Percentiles rank a stretch among this genome's conserved stretches.
phyloP scores from a whole-genome alignment of 2,888 invertebrate species.

The Polydesmus complanatus region DNA sequence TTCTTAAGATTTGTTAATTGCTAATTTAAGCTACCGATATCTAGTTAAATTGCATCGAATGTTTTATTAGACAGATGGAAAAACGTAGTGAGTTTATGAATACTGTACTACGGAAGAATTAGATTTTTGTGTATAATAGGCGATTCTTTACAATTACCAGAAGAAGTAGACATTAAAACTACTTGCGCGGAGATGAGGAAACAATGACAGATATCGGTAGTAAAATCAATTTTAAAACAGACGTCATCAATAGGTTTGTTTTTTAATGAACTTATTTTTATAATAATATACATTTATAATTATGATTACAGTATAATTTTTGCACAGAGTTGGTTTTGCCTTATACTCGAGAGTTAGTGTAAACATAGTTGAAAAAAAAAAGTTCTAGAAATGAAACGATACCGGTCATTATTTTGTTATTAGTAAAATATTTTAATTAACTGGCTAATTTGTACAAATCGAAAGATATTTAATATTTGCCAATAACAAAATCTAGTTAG shows the following conservation, averaged over 20 bases:
- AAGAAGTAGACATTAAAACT: conserved; percentile 38
- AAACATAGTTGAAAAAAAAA: too few species aligned
- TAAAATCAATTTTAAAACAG: conserved; percentile 62
- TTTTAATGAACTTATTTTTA: background rate
- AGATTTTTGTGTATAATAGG: conserved; percentile 50
- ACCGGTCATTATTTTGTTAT: too few species aligned
- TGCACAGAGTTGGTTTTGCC: conserved; percentile 55
- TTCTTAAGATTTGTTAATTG: too few species aligned
- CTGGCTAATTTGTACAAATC: too few species aligned
- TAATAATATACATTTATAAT: background rate
- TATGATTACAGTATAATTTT: conserved; percentile 6
- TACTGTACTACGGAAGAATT: conserved; percentile 45
- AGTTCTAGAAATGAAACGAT: too few species aligned
- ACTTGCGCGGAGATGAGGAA: conserved; percentile 45
- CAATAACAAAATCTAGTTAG: too few species aligned
- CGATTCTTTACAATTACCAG: conserved; percentile 46
- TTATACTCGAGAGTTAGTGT: too few species aligned
- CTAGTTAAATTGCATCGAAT: background rate
- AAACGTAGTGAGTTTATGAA: conserved; percentile 53
- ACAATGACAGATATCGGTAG: conserved; percentile 61
- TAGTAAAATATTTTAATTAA: too few species aligned
- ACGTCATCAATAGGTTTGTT: conserved; percentile 58
- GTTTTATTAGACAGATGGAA: conserved; percentile 46
- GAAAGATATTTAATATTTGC: too few species aligned
- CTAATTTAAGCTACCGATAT: too few species aligned